phyloP scores from a whole-genome alignment of 1,140 invertebrate genomes.

The Drepana arcuata region DNA sequence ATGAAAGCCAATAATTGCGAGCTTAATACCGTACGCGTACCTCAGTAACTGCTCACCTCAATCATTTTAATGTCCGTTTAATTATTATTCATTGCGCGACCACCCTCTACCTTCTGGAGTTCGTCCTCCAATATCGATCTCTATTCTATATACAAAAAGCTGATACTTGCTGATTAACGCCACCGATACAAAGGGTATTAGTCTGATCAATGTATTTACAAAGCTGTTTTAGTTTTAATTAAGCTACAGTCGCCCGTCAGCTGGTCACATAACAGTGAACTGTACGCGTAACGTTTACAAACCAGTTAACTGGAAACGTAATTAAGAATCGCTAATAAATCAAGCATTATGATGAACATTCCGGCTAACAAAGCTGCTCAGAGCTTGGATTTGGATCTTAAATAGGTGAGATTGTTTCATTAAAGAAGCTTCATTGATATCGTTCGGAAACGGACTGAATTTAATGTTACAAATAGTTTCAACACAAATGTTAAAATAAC shows the following conservation, averaged over 20 bases:
- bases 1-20: slow-evolving; percentile 48
- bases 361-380: too few species aligned
- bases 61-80: slow-evolving; percentile 38
- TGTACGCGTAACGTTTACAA: slow-evolving; percentile 48
- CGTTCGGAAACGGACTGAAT: too few species aligned
- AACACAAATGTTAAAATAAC: too few species aligned
- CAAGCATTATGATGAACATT: slow-evolving; percentile 61
- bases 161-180: slow-evolving; percentile 31
- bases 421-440: too few species aligned
- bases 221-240: slow-evolving; percentile 62
- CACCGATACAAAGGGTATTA: slow-evolving; percentile 22
- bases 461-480: too few species aligned
- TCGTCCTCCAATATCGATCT: slow-evolving; percentile 13
- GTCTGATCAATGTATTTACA: slow-evolving; percentile 40
- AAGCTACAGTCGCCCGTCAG: slow-evolving; percentile 41
- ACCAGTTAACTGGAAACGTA: slow-evolving; percentile 43
- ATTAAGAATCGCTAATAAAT: slow-evolving; percentile 61
- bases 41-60: slow-evolving; percentile 27
- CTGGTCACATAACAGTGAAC: too few species aligned
- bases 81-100: slow-evolving; percentile 29
- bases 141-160: too few species aligned
- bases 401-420: too few species aligned
- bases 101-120: slow-evolving; percentile 13
- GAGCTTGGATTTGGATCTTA: too few species aligned
- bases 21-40: slow-evolving; percentile 31